Evolutionary conservation across 2,113 vertebrate species (phyloP), one percentile per base, ranked within the genome.

Genomic region (Danionella cerebrum): DNA sequence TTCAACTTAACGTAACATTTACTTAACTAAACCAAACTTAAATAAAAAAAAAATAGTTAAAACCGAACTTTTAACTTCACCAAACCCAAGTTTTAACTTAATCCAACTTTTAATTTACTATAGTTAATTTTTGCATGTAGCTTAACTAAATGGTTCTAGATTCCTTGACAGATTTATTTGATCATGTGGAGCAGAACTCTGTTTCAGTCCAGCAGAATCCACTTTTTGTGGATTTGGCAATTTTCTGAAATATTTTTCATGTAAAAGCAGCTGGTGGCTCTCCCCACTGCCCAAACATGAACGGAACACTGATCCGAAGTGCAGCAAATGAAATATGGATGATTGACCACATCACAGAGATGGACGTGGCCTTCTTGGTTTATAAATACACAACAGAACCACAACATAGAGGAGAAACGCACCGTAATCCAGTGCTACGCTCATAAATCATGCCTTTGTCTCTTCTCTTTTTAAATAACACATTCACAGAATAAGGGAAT

Each of bases 401-500:
- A 70, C 70, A 76, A 70, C 42, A 64, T 18, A 70, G 70, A 52
- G 22, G 41, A 22, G 14, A 62, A 62, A 62, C 21, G 12, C 24
- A 45, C 11, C 19, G 5, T 36, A 39, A 39, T 13, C 58, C 6
- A 21, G 45, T 4, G 5, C 25, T 4, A n/a, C 18, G 4, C 5
- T 57, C 33, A 57, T 57, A 38, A 57, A 57, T 57, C 53, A 57
- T 13, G 19, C 8, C 12, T 38, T 33, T 54, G 52, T 54, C 48
- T 53, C 2, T 8, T 14, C 27, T 52, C n/a, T n/a, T 53, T 19
- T 53, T 67, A 54, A 54, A 29, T 44, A 67, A 67, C 7, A 33
- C 27, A 33, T 51, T 18, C 31, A 24, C 5, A 22, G 35, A 58
- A 39, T 58, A 38, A 57, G 41, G n/a, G 31, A 6, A 36, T 19